Base-by-base conservation (phyloP, 2,113 vertebrate species). In the Castor canadensis region DNA sequence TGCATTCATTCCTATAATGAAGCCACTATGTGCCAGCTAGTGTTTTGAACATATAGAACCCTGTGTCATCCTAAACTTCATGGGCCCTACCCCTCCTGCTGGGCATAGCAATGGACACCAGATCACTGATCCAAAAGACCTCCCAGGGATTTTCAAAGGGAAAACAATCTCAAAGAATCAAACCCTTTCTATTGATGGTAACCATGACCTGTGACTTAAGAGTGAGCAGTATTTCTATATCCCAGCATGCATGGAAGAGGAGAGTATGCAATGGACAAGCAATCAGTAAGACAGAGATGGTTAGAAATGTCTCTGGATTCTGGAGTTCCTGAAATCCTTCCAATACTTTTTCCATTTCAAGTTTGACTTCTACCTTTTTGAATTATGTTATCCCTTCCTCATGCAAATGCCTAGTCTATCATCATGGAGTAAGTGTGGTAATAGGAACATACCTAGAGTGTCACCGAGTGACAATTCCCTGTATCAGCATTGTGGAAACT, bases 221-320 rank as follows among this genome's bases (percentile, higher is more conserved):
- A 6, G 1, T 17, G 17, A 40, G 3, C 10, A 60, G 2, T 4
- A 3, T 4, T 24, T 30, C 30, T 3, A 9, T 1, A 17, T 45
- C 6, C 6, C 9, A 49, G 40, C 0, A 1, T 24, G 1, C 38
- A 64, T 79, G 54, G 30, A 32, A 86, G 8, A 60, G 12, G 0
- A 85, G 5, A 82, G 4, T 0, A 32, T 19, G 47, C 54, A 35
- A 77, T 9, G 40, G 43, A 45, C 30, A 4, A 52, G n/a, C 1
- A 52, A 79, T 54, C 43, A 40, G 12, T 43, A 32, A 47, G 0
- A 60, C 26, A 83, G 54, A 72, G 10, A 43, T 30, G 35, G 19
- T 15, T 7, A 60, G 24, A 89, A 24, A 87, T 11, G n/a, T 6
- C 20, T 84, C 40, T 22, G 17, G 0, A 1, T 66, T 56, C 56